Conservation (phyloP, 2,888 invertebrate species). For the Tenthredo scrophulariae region DNA sequence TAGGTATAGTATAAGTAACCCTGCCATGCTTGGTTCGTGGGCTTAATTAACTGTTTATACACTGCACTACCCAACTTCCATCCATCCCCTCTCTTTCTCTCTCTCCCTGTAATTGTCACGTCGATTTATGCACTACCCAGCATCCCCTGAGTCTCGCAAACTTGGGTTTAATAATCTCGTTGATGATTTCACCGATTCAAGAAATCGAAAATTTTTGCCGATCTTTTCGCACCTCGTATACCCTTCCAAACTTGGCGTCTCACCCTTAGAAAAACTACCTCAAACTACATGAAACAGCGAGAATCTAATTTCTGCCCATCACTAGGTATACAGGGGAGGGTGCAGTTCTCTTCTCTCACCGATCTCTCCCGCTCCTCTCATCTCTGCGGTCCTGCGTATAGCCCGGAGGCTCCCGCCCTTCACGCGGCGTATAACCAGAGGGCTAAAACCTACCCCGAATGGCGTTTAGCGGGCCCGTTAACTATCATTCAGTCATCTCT, state of each 20-base stretch:
- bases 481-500: slow-evolving; percentile 73
- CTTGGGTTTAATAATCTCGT: too few species aligned
- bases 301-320: background rate
- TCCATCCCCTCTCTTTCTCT: slow-evolving; percentile 10
- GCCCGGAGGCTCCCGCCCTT: slow-evolving; percentile 43
- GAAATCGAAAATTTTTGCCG: too few species aligned
- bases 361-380: slow-evolving; percentile 59
- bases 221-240: too few species aligned
- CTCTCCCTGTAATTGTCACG: slow-evolving; percentile 16
- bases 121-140: too few species aligned
- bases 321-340: background rate
- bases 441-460: slow-evolving; percentile 68
- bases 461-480: slow-evolving; percentile 77
- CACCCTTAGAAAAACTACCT: too few species aligned
- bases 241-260: too few species aligned
- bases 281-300: background rate
- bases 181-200: too few species aligned
- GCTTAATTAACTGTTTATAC: slow-evolving; percentile 78
- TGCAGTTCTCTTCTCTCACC: slow-evolving; percentile 53
- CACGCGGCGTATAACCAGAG: slow-evolving; percentile 31
- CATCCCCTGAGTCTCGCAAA: too few species aligned
- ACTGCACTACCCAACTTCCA: slow-evolving; percentile 70
- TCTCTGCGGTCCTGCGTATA: slow-evolving; percentile 53
- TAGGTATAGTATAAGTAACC: slow-evolving; percentile 32
- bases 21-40: slow-evolving; percentile 58